Base-by-base conservation (phyloP, 2,113 vertebrate genomes). In the Prunella fulvescens region DNA sequence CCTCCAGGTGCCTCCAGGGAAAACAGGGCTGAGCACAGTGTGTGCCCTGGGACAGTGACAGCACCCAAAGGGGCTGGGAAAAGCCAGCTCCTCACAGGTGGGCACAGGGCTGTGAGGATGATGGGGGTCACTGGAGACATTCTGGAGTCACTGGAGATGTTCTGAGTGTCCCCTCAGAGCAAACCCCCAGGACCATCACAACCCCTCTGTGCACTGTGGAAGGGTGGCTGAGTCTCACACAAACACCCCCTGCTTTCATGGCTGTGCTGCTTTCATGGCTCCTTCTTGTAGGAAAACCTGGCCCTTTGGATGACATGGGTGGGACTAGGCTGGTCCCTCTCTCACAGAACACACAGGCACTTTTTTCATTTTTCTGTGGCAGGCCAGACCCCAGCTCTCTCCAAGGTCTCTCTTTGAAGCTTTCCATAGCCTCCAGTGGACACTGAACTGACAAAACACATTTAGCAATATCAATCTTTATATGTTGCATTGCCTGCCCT, bases 11-110 rank as follows among this genome's bases (percentile, higher is more conserved):
- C n/a, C 69, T 11, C 6, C 17, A 4, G 47, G 42, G 40, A 11
- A 2, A 16, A 0, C 7, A 33, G 73, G 48, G 44, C 0, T 47
- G 53, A 10, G 50, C 67, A 29, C 67, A 29, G 42, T 0, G 3
- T 6, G 4, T 3, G 22, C 8, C 57, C n/a, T 3, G 3, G 60
- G 74, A 20, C 60, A 14, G 17, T 6, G 61, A 7, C 25, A n/a
- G 50, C 44, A 5, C 51, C 24, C 28, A 26, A 12, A 60, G 51
- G 56, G 17, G 4, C 60, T 18, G 29, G 65, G 54, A 7, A 14
- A 37, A 54, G 35, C 13, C 26, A 29, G 14, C 7, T 5, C 6
- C 26, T 33, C 16, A 1, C 17, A 19, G 67, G 25, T 6, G n/a
- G 35, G 44, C 71, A 39, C 50, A 22, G 58, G 24, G 23, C 15